Evolutionary conservation across 2,113 vertebrate genomes (phyloP), one percentile per base, ranked within the genome.

Genomic region (Accipiter virgatus): DNA sequence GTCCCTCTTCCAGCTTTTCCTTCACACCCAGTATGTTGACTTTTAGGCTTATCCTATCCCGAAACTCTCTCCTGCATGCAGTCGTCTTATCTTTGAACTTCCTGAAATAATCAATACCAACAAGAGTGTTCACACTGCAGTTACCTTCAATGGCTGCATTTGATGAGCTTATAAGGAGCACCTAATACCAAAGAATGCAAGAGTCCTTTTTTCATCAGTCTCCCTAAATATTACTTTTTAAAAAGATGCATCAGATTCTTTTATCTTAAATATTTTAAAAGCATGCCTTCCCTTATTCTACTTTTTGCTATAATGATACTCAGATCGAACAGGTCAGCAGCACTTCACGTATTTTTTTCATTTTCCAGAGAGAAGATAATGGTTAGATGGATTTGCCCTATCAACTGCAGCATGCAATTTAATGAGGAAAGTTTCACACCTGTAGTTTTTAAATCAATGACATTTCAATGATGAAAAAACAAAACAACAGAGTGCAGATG

Each of bases 401-500:
- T 87, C 88, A 95, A 74, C 32, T 92, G 42, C 38, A 92, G 53
- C 15, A 82, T 23, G 91, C 68, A 81, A 58, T 85, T 90, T 91
- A 94, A 97, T 90, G 62, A 95, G 50, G 72, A 43, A 96, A 82
- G 66, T 75, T 92, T 88, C 91, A 89, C 84, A 97, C 80, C 80
- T 87, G 61, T 53, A 83, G 72, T 92, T 89, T 84, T 84, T 56
- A 94, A 95, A 96, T 89, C 95, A 96, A 87, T 93, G 65, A 83
- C 71, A 56, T 95, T 95, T 86, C 77, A 80, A 13, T 61, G 56
- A 82, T 36, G 67, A 82, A 95, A 91, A 90, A 79, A 50, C 21
- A 48, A 67, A 88, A 40, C 40, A 87, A 80, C 34, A 63, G 58
- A 92, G 77, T n/a, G 40, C 63, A 93, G 58, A 93, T 67, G 79